Conservation (phyloP, 2,113 vertebrate genomes). For the Miniopterus natalensis region DNA sequence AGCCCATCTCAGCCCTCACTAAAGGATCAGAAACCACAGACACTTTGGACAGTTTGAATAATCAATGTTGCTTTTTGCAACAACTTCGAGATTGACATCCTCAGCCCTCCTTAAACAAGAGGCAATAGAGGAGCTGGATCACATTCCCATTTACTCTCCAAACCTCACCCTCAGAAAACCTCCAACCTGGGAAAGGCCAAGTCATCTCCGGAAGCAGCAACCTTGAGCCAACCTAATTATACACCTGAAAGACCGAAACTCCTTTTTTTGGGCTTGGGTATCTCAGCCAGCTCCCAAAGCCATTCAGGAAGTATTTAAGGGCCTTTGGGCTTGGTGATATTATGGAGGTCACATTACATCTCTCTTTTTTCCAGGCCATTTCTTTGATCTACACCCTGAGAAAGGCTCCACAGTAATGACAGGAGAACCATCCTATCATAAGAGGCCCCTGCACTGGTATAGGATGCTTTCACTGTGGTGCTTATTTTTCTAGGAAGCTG, state of each 20-base stretch:
- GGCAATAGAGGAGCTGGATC: not conserved
- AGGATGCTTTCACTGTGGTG: not conserved
- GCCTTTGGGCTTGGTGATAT: not conserved
- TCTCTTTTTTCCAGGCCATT: slow-evolving; percentile 3
- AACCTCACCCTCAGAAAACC: not conserved
- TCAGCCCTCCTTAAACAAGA: not conserved
- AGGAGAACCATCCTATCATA: not conserved
- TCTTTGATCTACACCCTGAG: not conserved
- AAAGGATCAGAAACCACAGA: not conserved
- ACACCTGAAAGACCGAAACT: not conserved
- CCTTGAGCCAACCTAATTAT: slow-evolving; percentile 15
- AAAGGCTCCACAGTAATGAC: not conserved
- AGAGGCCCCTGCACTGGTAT: not conserved
- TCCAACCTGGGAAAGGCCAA: not conserved
- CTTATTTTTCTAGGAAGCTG: slow-evolving; percentile 37
- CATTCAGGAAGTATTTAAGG: not conserved
- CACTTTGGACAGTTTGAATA: not conserved
- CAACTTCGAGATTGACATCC: not conserved
- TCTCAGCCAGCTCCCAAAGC: not conserved
- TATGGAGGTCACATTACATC: not conserved
- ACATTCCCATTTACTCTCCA: not conserved
- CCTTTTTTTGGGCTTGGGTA: not conserved
- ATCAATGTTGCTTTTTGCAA: not conserved
- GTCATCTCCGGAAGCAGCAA: not conserved
- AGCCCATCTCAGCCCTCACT: not conserved